Evolutionary conservation across 2,113 vertebrate species (phyloP).

Genomic region (Neodon shergylaensis): DNA sequence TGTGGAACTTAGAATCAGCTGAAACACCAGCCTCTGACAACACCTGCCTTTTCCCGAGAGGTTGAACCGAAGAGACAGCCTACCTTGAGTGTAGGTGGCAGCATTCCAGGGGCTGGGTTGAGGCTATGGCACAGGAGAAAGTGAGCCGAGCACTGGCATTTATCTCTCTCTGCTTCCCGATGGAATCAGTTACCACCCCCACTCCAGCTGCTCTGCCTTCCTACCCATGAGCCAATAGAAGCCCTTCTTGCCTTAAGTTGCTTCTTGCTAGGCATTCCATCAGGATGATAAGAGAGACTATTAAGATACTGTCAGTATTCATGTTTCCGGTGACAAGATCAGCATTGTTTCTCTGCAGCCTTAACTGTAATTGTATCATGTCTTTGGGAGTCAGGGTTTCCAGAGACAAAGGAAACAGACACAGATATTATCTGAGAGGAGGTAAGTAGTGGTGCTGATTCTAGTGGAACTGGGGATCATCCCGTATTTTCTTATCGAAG

Average conservation of each 20-base stretch:
- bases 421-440: background rate
- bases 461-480: background rate
- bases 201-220: background rate
- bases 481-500: background rate
- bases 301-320: background rate
- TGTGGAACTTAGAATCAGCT: background rate
- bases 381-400: background rate
- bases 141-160: background rate
- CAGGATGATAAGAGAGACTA: background rate
- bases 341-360: background rate
- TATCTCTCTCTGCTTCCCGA: background rate
- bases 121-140: background rate
- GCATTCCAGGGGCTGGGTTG: background rate
- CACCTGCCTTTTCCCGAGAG: background rate
- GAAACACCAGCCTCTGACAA: background rate
- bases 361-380: background rate
- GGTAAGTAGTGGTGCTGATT: background rate
- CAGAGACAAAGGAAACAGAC: background rate
- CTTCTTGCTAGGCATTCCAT: background rate
- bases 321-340: background rate
- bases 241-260: background rate
- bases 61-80: background rate
- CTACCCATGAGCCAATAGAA: background rate
- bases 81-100: background rate
- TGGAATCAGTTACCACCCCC: background rate